Conservation (phyloP, 2,888 invertebrate species). For the Drosophila rellima region DNA sequence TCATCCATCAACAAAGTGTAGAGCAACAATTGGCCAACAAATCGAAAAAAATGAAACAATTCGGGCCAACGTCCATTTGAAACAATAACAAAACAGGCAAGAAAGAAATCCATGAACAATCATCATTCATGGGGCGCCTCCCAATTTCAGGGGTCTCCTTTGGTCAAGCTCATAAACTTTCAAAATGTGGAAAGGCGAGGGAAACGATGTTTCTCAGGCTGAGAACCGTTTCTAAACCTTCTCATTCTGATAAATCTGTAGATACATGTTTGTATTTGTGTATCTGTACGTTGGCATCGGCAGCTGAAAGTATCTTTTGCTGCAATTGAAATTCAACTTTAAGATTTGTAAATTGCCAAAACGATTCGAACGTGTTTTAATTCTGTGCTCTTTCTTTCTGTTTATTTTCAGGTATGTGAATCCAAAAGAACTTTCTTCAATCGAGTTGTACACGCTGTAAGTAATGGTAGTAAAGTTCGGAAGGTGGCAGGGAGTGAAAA, state of each 20-base stretch:
- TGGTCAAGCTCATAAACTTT: conserved; percentile 25
- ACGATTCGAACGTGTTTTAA: conserved; percentile 25
- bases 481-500: background rate
- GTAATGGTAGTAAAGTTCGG: conserved; percentile 22
- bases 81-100: conserved; percentile 26
- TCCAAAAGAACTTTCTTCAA: conserved; percentile 5
- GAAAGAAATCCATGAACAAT: conserved; percentile 36
- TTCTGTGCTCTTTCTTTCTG: conserved; percentile 34
- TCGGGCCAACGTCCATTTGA: conserved; percentile 40
- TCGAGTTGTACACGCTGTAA: conserved; percentile 26
- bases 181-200: conserved; percentile 5
- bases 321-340: conserved; percentile 40
- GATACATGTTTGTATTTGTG: conserved; percentile 1
- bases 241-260: conserved; percentile 35
- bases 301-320: conserved; percentile 24
- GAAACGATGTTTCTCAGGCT: conserved; percentile 7
- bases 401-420: conserved; percentile 54
- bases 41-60: conserved; percentile 24
- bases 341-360: conserved; percentile 23
- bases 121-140: conserved; percentile 8
- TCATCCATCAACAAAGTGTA: conserved; percentile 63
- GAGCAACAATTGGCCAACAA: conserved; percentile 63
- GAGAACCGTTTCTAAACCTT: conserved; percentile 16
- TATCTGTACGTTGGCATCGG: conserved; percentile 7
- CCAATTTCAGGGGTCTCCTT: conserved; percentile 9